These are phyloP conservation scores for Echinops telfairi DNA, from an alignment of 2,113 vertebrate species.

Conservation along the genomic window DNA sequence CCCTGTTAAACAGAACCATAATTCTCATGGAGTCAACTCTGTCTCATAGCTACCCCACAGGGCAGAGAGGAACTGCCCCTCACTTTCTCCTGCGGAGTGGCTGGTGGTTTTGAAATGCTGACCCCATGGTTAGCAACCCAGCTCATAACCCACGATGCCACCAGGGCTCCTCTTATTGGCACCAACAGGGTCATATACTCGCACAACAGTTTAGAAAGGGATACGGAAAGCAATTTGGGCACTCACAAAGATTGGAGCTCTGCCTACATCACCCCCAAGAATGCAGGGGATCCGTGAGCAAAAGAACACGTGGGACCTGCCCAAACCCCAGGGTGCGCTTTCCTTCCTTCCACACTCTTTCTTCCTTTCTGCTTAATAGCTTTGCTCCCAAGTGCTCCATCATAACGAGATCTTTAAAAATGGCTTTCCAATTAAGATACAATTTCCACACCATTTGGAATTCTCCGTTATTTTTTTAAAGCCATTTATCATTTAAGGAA, in stretches of 20 bases:
- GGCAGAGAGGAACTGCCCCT: no score
- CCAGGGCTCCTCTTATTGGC: neutral
- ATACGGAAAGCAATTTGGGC: neutral
- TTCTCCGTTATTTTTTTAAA: constrained; percentile 77
- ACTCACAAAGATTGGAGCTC: neutral
- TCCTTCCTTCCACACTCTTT: neutral
- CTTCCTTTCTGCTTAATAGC: constrained; percentile 1
- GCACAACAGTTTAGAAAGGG: neutral
- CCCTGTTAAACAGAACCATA: no score
- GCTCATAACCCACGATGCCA: no score
- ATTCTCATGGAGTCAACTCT: no score
- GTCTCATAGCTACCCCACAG: no score
- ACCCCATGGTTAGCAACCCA: no score
- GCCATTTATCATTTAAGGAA: constrained; percentile 67
- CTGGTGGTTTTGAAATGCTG: no score
- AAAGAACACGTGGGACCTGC: neutral
- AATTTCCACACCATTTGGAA: constrained; percentile 83
- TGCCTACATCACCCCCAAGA: neutral
- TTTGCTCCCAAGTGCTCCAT: neutral
- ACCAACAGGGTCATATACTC: neutral
- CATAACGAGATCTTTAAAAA: constrained; percentile 79
- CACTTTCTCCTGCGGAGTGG: no score
- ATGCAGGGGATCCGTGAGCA: neutral
- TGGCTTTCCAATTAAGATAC: constrained; percentile 80
- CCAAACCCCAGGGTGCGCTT: neutral